Conservation (phyloP, 2,113 vertebrate species). For the Climacteris rufus region DNA sequence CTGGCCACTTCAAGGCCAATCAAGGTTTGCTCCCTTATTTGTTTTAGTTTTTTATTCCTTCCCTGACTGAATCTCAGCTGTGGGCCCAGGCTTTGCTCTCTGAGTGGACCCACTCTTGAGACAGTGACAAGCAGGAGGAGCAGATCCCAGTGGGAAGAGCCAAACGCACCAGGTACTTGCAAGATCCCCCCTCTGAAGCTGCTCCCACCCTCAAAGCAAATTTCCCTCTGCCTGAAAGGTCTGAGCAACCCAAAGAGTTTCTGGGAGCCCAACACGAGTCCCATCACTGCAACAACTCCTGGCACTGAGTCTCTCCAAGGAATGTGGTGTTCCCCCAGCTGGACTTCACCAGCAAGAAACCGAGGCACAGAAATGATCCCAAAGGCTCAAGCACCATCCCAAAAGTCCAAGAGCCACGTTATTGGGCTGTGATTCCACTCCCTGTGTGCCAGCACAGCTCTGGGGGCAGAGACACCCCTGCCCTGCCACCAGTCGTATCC, state of each 20-base stretch:
- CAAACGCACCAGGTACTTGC: not conserved
- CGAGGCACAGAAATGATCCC: not conserved
- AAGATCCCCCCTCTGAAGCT: not conserved
- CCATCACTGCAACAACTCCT: not conserved
- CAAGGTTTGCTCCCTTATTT: not conserved
- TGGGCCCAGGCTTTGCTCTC: not conserved
- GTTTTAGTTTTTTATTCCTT: not conserved
- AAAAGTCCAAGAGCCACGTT: not conserved
- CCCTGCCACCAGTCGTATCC: accelerated
- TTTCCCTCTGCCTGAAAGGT: not conserved
- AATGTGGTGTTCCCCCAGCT: not conserved
- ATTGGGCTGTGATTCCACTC: not conserved
- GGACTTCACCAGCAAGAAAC: not conserved
- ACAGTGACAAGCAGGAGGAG: not conserved
- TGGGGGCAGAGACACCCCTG: not conserved
- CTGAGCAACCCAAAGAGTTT: not conserved
- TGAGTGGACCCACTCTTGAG: accelerated
- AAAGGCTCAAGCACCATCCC: not conserved
- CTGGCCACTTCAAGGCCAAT: not conserved
- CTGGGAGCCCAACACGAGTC: not conserved
- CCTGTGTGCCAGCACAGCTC: not conserved
- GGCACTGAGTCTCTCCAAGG: not conserved
- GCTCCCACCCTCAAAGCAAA: not conserved
- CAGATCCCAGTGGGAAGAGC: not conserved
- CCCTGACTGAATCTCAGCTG: not conserved